Conservation (phyloP, 2,888 invertebrate genomes). For the Gari tellinella region DNA sequence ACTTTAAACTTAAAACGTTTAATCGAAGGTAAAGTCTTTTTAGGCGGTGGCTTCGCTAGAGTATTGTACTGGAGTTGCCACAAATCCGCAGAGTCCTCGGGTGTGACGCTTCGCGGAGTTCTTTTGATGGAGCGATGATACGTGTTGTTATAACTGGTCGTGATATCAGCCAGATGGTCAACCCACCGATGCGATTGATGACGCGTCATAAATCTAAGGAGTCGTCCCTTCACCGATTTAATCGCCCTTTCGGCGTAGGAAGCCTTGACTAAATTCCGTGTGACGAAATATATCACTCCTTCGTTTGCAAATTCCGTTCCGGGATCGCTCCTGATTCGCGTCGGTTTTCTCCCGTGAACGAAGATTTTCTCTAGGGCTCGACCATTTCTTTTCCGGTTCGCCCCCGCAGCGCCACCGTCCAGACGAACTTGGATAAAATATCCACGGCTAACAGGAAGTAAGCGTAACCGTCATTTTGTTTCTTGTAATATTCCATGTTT, state of each 20-base stretch:
- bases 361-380: constrained; percentile 43
- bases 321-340: too few relatives aligned
- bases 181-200: constrained; percentile 42
- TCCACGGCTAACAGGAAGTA: too few relatives aligned
- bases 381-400: too few relatives aligned
- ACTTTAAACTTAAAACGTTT: constrained; percentile 32
- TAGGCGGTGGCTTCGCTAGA: constrained; percentile 3
- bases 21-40: neutral
- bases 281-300: too few relatives aligned
- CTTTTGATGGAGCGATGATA: constrained; percentile 46
- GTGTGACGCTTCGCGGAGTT: constrained; percentile 35
- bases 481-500: too few relatives aligned
- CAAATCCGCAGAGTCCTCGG: constrained; percentile 20
- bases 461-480: too few relatives aligned
- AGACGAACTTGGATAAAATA: too few relatives aligned
- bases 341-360: too few relatives aligned
- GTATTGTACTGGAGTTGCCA: constrained; percentile 35
- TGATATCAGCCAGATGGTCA: constrained; percentile 29
- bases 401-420: too few relatives aligned
- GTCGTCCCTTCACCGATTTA: constrained; percentile 39
- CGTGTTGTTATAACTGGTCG: constrained; percentile 42
- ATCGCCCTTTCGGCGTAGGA: constrained; percentile 38
- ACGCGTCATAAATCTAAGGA: constrained; percentile 37
- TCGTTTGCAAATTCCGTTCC: too few relatives aligned
- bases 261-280: too few relatives aligned